These are phyloP conservation scores for Odontomachus brunneus DNA, from an alignment of 1,140 invertebrate genomes.

Conservation along the genomic window DNA sequence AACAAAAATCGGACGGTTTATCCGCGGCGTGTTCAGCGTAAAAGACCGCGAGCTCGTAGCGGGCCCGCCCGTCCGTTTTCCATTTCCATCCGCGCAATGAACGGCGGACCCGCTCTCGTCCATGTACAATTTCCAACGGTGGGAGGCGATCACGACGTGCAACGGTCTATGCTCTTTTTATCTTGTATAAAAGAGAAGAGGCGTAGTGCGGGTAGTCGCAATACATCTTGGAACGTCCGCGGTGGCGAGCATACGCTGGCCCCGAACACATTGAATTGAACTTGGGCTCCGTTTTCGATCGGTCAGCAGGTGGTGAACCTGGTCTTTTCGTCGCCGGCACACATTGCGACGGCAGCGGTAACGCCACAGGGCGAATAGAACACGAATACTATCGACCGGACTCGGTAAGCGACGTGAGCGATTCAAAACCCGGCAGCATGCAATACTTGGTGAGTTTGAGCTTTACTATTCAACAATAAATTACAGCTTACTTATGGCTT, in stretches of 20 bases:
- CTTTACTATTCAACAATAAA: background rate
- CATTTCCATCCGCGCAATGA: constrained; percentile 43
- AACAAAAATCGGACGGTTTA: constrained; percentile 60
- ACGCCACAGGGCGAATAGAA: background rate
- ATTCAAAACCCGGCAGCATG: constrained; percentile 61
- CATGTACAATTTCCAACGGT: constrained; percentile 44
- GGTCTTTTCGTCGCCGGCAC: background rate
- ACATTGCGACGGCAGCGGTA: background rate
- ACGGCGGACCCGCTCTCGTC: constrained; percentile 17
- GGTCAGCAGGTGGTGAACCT: background rate
- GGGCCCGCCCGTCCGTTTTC: constrained; percentile 41
- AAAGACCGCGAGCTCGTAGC: background rate
- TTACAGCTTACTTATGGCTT: too few relatives aligned
- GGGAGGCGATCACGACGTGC: constrained; percentile 54
- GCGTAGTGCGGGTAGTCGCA: constrained; percentile 68
- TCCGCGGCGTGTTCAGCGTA: constrained; percentile 24
- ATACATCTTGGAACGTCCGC: constrained; percentile 73
- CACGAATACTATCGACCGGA: background rate
- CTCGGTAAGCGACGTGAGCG: background rate
- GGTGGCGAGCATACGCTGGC: constrained; percentile 21
- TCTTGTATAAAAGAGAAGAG: constrained; percentile 80
- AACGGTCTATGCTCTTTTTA: constrained; percentile 75
- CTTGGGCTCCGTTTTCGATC: constrained; percentile 4
- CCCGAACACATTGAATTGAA: background rate
- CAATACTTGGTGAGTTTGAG: constrained; percentile 71